Conservation (phyloP, 1,140 invertebrate species). For the roundworm (Caenorhabditis elegans) region DNA sequence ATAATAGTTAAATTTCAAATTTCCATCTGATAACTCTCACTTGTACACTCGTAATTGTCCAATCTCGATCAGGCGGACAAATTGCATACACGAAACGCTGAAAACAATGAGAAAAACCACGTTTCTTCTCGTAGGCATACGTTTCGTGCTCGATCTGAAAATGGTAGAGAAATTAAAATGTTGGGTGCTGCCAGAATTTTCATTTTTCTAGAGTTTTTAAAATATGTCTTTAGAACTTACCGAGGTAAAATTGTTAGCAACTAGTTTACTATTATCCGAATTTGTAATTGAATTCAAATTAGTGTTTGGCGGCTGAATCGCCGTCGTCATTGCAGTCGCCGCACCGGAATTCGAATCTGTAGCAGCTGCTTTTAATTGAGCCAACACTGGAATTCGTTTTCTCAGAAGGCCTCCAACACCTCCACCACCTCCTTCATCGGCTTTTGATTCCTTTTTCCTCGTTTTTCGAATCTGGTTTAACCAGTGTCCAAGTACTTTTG, state of each 20-base stretch:
- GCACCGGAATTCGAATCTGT: constrained; percentile 14
- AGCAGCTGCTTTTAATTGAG: background rate
- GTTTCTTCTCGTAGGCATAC: constrained; percentile 43
- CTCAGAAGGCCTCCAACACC: background rate
- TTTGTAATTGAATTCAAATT: background rate
- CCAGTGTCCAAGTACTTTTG: constrained; percentile 65
- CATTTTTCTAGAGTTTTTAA: no score
- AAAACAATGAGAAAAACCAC: background rate
- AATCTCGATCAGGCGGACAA: constrained; percentile 58
- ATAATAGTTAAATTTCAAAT: background rate
- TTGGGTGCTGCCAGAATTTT: no score
- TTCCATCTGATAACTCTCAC: constrained; percentile 32
- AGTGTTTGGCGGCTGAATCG: background rate
- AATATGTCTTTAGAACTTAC: no score
- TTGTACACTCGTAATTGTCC: constrained; percentile 64
- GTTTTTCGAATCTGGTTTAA: constrained; percentile 66
- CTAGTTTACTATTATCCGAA: constrained; percentile 16
- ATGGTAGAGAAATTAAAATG: no score
- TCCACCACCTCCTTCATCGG: constrained; percentile 40
- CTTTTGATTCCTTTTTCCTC: constrained; percentile 49
- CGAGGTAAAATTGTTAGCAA: background rate
- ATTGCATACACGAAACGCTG: constrained; percentile 18
- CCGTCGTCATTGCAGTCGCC: constrained; percentile 1
- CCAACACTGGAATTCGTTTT: background rate
- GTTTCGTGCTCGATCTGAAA: constrained; percentile 23